Evolutionary conservation across 2,113 vertebrate genomes (phyloP).

Genomic region (Castor canadensis): DNA sequence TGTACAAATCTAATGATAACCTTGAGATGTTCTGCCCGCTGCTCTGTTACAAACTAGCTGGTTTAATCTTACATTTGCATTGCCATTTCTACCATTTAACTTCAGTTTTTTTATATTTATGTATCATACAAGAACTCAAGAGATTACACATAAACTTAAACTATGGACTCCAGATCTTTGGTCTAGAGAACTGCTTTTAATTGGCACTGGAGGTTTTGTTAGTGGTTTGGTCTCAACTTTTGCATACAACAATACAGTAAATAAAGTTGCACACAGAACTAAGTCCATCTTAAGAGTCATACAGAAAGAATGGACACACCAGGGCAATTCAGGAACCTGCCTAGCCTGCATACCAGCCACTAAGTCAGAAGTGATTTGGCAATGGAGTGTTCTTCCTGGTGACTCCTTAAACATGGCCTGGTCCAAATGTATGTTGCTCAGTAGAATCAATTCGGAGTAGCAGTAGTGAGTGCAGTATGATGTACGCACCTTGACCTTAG

Average conservation of each 20-base stretch:
- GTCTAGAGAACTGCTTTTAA: background rate
- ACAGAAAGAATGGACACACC: background rate
- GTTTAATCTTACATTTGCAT: background rate
- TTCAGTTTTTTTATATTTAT: constrained; percentile 19
- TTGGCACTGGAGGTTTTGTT: background rate
- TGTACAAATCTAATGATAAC: background rate
- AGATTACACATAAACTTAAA: background rate
- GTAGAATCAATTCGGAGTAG: background rate
- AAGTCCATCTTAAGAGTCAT: background rate
- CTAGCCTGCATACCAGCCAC: background rate
- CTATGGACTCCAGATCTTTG: background rate
- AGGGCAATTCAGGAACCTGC: background rate
- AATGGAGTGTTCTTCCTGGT: background rate
- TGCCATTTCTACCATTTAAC: constrained; percentile 22
- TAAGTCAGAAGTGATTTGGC: background rate
- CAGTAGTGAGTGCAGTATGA: background rate
- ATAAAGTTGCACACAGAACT: background rate
- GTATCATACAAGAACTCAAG: background rate
- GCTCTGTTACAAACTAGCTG: background rate
- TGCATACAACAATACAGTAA: background rate
- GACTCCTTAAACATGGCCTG: background rate
- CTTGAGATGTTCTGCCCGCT: background rate
- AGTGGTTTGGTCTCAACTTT: background rate
- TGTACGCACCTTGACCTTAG: background rate
- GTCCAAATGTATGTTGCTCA: background rate